phyloP scores from a whole-genome alignment of 2,113 vertebrate genomes.

The Mesembrinibis cayennensis region DNA sequence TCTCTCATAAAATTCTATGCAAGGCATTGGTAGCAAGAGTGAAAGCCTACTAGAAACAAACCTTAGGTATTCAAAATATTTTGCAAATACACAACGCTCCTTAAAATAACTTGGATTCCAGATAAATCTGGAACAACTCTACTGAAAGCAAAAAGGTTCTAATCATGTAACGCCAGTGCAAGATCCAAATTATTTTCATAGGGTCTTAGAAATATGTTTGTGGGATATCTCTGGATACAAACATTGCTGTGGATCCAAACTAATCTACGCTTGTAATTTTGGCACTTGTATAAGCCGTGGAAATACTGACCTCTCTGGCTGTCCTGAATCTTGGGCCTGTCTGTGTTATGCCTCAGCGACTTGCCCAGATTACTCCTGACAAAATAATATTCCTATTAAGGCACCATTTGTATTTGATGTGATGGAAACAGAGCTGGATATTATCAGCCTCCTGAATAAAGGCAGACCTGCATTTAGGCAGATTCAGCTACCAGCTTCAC shows the following conservation, averaged over 20 bases:
- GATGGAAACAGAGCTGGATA: neutral
- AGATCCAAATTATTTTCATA: neutral
- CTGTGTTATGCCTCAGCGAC: neutral
- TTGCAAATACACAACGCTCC: neutral
- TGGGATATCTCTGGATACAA: neutral
- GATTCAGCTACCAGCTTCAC: neutral
- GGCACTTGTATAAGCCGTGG: neutral
- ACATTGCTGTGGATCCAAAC: neutral
- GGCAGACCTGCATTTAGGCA: neutral
- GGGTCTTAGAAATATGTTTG: neutral
- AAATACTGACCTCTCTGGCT: neutral
- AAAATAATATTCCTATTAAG: neutral
- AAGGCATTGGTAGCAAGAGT: neutral
- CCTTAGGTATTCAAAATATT: neutral
- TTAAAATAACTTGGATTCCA: conserved; percentile 10
- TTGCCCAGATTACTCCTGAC: neutral
- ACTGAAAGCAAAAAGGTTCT: neutral
- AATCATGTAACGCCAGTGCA: neutral
- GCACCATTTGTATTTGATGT: neutral
- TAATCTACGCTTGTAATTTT: neutral
- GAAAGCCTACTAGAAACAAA: neutral
- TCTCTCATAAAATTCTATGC: neutral
- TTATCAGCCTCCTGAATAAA: neutral
- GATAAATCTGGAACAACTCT: neutral
- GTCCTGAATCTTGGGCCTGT: neutral